Conservation (phyloP, 2,888 invertebrate genomes). For the Pammene fasciana region DNA sequence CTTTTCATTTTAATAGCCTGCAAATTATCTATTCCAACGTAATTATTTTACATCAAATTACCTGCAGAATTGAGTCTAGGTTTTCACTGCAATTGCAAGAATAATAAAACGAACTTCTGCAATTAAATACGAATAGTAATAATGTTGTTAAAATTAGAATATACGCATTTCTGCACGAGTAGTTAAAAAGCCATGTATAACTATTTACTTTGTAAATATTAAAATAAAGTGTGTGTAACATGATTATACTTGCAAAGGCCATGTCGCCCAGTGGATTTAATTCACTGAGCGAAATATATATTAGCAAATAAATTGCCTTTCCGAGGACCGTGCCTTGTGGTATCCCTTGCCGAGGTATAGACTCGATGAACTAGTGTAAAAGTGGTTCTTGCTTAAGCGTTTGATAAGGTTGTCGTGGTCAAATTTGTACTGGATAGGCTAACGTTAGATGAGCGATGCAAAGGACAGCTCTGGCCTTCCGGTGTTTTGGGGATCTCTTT, state of each 20-base stretch:
- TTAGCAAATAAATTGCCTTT: conserved; percentile 41
- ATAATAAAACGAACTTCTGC: no score
- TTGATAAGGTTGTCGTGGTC: neutral
- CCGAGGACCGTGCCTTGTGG: conserved; percentile 12
- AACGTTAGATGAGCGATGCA: neutral
- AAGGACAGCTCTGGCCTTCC: conserved; percentile 14
- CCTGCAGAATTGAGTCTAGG: no score
- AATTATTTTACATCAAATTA: no score
- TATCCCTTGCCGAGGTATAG: neutral
- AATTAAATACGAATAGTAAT: no score
- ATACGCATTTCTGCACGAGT: no score
- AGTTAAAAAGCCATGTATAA: neutral
- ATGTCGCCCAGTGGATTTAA: conserved; percentile 26
- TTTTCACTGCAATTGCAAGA: no score
- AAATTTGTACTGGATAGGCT: neutral
- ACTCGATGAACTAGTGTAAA: neutral
- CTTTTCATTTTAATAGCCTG: no score
- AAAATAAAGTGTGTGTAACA: conserved; percentile 27
- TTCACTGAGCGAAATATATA: conserved; percentile 37
- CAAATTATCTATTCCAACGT: no score
- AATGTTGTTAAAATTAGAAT: no score
- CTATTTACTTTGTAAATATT: conserved; percentile 28
- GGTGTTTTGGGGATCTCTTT: neutral
- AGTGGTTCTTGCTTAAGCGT: neutral
- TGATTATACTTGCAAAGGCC: conserved; percentile 40